A percentile compares a stretch with the other conserved stretches of the same genome.
These are phyloP conservation scores for Xenopus petersii DNA, from an alignment of 2,797 vertebrate genomes.

Conservation along the genomic window DNA sequence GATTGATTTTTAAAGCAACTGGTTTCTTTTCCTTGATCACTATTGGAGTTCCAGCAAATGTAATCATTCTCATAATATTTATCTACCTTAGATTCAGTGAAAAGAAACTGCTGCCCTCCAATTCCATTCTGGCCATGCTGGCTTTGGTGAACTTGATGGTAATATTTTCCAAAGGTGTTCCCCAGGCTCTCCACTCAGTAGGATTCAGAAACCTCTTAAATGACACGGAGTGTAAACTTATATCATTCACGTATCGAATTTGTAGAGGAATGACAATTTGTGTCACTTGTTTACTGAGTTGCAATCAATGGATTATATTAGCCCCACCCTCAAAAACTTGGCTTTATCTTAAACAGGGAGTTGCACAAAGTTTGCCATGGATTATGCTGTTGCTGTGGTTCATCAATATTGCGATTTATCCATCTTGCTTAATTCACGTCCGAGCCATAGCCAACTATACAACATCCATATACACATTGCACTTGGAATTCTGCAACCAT, in stretches of 20 bases:
- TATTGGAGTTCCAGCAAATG: constrained; percentile 40
- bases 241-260: constrained; percentile 36
- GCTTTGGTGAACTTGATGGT: constrained; percentile 36
- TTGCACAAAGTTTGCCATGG: constrained; percentile 13
- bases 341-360: constrained; percentile 33
- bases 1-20: constrained; percentile 37
- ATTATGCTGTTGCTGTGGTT: constrained; percentile 15
- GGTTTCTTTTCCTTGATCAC: constrained; percentile 37
- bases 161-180: constrained; percentile 37
- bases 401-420: constrained; percentile 29
- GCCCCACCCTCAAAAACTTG: constrained; percentile 32
- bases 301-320: constrained; percentile 42
- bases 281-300: constrained; percentile 39
- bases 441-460: constrained; percentile 10
- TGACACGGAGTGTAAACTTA: constrained; percentile 35
- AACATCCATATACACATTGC: constrained; percentile 27
- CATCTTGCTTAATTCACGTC: constrained; percentile 12
- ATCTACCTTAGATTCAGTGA: constrained; percentile 19
- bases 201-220: constrained; percentile 39
- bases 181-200: constrained; percentile 33
- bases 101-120: constrained; percentile 31
- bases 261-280: constrained; percentile 44
- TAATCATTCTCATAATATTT: constrained; percentile 24
- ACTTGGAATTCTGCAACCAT: constrained; percentile 26
- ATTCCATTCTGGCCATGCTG: constrained; percentile 32